These are phyloP conservation scores for Netelia melanura DNA, from an alignment of 2,888 invertebrate genomes.

Conservation along the genomic window DNA sequence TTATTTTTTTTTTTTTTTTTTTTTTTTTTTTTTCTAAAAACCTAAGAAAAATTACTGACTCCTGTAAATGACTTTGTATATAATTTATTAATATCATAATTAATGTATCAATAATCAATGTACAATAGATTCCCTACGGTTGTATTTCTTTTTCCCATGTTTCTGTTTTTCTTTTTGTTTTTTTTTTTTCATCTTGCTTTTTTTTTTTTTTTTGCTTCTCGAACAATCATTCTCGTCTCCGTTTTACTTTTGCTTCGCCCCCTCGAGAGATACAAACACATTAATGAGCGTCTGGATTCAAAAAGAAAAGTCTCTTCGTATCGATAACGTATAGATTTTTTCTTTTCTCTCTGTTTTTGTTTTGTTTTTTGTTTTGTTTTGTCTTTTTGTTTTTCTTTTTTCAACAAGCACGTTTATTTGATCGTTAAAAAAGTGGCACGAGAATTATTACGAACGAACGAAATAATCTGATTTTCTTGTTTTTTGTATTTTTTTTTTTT, in stretches of 20 bases:
- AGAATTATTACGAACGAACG: slow-evolving; percentile 75
- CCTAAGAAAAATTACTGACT: slow-evolving; percentile 75
- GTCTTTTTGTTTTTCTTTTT: not conserved
- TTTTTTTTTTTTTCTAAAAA: slow-evolving; percentile 24
- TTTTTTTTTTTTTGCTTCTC: slow-evolving; percentile 73
- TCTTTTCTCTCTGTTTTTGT: too few relatives aligned
- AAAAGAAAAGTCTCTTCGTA: slow-evolving; percentile 66
- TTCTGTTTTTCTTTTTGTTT: slow-evolving; percentile 66
- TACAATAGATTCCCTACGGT: slow-evolving; percentile 84
- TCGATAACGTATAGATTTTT: slow-evolving; percentile 71
- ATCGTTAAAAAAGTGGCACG: slow-evolving; percentile 76
- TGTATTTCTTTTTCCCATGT: slow-evolving; percentile 73
- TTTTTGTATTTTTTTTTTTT: slow-evolving; percentile 47
- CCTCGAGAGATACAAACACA: slow-evolving; percentile 52
- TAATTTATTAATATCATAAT: slow-evolving; percentile 84
- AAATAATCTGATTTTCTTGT: slow-evolving; percentile 67
- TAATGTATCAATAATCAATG: slow-evolving; percentile 84
- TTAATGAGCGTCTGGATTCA: slow-evolving; percentile 26
- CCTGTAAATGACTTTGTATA: slow-evolving; percentile 82
- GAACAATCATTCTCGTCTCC: slow-evolving; percentile 67
- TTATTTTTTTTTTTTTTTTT: not conserved
- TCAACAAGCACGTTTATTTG: slow-evolving; percentile 79
- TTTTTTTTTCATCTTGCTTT: slow-evolving; percentile 56
- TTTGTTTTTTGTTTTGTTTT: too few relatives aligned
- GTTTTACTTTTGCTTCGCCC: slow-evolving; percentile 57